phyloP scores from a whole-genome alignment of 1,140 invertebrate species.

The Caenorhabditis remanei region DNA sequence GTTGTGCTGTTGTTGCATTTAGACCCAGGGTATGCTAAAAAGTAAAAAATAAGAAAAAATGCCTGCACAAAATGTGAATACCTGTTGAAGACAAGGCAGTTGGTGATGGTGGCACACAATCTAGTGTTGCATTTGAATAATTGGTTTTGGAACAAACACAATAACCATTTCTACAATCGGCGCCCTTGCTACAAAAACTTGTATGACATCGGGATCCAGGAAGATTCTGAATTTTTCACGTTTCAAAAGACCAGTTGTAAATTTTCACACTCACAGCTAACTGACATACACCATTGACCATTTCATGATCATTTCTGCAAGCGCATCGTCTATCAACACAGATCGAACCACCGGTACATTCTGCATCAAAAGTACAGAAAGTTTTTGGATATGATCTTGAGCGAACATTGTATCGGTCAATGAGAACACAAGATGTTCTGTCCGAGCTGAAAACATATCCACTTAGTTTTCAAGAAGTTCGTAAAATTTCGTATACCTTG shows the following conservation, averaged over 20 bases:
- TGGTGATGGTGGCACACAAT: slow-evolving; percentile 59
- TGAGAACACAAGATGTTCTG: slow-evolving; percentile 41
- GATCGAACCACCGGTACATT: slow-evolving; percentile 47
- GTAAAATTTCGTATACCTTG: neutral
- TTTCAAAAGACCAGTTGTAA: neutral
- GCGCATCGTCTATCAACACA: slow-evolving; percentile 54
- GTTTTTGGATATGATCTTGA: slow-evolving; percentile 30
- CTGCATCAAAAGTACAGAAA: slow-evolving; percentile 34
- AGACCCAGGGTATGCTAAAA: slow-evolving; percentile 62
- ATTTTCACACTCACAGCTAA: neutral
- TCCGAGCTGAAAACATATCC: slow-evolving; percentile 20
- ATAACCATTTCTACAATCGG: slow-evolving; percentile 37
- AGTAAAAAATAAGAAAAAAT: neutral
- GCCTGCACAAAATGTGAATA: neutral
- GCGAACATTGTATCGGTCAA: slow-evolving; percentile 28
- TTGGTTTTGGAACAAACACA: slow-evolving; percentile 29
- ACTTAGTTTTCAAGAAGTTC: neutral
- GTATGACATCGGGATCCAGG: slow-evolving; percentile 30
- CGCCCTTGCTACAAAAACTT: slow-evolving; percentile 19
- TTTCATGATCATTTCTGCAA: slow-evolving; percentile 48
- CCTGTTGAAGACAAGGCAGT: neutral
- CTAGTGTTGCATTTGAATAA: slow-evolving; percentile 26
- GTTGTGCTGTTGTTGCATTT: slow-evolving; percentile 38
- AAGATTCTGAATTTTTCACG: neutral
- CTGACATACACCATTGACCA: slow-evolving; percentile 30